A percentile compares a stretch with the other conserved stretches of the same genome.
Conservation (phyloP, 2,888 invertebrate species). For the Panopea generosa region DNA sequence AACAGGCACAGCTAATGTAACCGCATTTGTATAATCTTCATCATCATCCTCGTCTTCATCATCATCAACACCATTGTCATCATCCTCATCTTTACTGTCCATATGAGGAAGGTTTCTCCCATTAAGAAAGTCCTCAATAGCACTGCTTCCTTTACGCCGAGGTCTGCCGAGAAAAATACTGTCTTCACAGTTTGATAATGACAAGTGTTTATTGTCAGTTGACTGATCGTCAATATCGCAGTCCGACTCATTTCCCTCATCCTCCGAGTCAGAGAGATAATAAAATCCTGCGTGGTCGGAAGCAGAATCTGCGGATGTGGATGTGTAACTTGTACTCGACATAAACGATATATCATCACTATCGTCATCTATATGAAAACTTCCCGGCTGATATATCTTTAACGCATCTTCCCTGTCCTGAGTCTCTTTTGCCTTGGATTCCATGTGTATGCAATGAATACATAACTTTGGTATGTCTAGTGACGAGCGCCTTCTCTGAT, state of each 20-base stretch:
- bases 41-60: conserved; percentile 46
- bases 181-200: not conserved
- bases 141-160: conserved; percentile 17
- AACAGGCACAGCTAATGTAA: conserved; percentile 79
- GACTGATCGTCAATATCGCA: conserved; percentile 20
- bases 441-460: conserved; percentile 82
- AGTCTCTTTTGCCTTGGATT: conserved; percentile 68
- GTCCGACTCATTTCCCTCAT: conserved; percentile 57
- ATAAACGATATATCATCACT: conserved; percentile 54
- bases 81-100: conserved; percentile 54
- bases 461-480: conserved; percentile 82
- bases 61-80: conserved; percentile 18
- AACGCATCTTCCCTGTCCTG: conserved; percentile 45
- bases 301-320: conserved; percentile 57
- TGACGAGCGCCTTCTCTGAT: conserved; percentile 72
- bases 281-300: conserved; percentile 63
- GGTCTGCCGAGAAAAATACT: not conserved
- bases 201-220: not conserved
- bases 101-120: conserved; percentile 51
- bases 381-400: conserved; percentile 34
- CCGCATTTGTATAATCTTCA: conserved; percentile 71
- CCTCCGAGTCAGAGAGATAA: conserved; percentile 59
- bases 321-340: conserved; percentile 65
- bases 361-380: conserved; percentile 29
- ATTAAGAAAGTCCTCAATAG: conserved; percentile 34